phyloP scores from a whole-genome alignment of 2,797 vertebrate species.

The Karalla daura region DNA sequence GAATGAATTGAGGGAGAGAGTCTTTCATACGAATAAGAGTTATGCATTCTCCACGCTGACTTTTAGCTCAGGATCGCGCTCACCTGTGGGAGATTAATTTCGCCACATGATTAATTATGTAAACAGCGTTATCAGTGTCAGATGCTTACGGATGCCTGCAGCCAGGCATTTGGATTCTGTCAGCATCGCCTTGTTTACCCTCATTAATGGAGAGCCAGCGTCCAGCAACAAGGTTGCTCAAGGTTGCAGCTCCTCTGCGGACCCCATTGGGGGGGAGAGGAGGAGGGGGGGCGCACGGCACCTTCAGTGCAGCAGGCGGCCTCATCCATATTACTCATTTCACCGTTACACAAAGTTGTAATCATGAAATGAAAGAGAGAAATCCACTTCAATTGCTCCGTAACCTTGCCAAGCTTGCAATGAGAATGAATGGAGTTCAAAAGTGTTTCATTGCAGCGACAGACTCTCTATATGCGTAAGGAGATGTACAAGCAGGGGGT shows the following conservation, averaged over 20 bases:
- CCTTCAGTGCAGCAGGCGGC: constrained; percentile 6
- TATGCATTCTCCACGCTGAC: too few relatives aligned
- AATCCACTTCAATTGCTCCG: background rate
- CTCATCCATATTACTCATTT: constrained; percentile 41
- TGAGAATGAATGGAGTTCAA: background rate
- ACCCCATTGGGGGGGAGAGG: constrained; percentile 4
- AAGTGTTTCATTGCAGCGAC: too few relatives aligned
- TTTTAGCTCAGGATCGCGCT: constrained; percentile 9
- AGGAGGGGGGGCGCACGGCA: too few relatives aligned
- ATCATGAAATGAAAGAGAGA: constrained; percentile 18
- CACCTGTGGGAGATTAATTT: constrained; percentile 57
- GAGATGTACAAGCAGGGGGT: too few relatives aligned
- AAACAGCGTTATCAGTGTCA: constrained; percentile 67
- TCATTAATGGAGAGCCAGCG: constrained; percentile 23
- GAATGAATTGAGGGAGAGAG: too few relatives aligned
- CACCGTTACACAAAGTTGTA: constrained; percentile 6
- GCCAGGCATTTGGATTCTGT: constrained; percentile 59
- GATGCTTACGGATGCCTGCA: constrained; percentile 39
- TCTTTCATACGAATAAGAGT: too few relatives aligned
- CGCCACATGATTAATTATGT: constrained; percentile 70
- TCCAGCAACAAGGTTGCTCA: constrained; percentile 54
- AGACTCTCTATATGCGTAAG: too few relatives aligned
- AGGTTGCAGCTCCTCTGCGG: constrained; percentile 46
- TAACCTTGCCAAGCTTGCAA: constrained; percentile 23
- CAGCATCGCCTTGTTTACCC: constrained; percentile 55